Evolutionary conservation across 2,888 invertebrate genomes (phyloP).

Genomic region (Ceriagrion tenellum): DNA sequence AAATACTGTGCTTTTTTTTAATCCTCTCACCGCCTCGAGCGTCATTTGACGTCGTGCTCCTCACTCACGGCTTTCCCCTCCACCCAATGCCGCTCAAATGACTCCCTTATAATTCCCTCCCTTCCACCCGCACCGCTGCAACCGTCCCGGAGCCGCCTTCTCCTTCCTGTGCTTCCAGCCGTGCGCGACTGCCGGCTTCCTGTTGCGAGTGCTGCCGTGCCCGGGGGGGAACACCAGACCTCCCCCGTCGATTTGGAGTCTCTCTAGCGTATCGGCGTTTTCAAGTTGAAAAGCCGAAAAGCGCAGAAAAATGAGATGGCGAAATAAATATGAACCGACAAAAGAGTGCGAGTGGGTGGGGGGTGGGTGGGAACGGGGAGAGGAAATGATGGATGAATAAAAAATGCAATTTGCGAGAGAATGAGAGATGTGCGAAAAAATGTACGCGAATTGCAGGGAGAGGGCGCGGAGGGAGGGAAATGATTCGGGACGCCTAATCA

Average conservation of each 20-base stretch:
- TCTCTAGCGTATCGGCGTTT: conserved; percentile 8
- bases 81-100: not conserved
- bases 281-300: not conserved
- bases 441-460: not conserved
- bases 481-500: not conserved
- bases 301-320: not conserved
- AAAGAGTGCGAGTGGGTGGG: not conserved
- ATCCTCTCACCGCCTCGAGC: not conserved
- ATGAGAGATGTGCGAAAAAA: not conserved
- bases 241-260: not conserved
- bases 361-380: no score
- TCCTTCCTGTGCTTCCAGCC: not conserved
- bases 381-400: not conserved
- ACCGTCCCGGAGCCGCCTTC: not conserved
- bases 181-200: conserved; percentile 15
- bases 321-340: not conserved
- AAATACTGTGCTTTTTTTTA: not conserved
- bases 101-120: not conserved
- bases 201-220: conserved; percentile 4
- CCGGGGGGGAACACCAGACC: not conserved
- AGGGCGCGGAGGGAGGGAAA: not conserved
- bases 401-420: not conserved
- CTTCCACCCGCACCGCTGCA: not conserved
- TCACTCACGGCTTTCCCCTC: not conserved
- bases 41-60: not conserved